Conservation (phyloP, 2,113 vertebrate species). For the Rhabdornis inornatus region DNA sequence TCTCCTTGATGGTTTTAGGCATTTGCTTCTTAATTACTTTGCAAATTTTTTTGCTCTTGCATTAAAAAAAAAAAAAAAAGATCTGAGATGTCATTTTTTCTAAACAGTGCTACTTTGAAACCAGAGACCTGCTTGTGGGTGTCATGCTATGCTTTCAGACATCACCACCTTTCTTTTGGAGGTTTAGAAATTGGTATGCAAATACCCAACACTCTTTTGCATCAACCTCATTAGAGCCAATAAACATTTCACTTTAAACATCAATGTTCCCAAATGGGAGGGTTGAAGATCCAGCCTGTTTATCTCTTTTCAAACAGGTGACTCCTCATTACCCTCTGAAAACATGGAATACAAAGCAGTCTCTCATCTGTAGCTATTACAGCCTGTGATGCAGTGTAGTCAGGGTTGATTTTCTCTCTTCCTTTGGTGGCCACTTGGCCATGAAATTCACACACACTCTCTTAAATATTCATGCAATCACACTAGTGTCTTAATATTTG, state of each 20-base stretch:
- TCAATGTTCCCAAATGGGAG: background rate
- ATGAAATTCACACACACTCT: background rate
- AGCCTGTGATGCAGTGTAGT: background rate
- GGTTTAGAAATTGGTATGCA: background rate
- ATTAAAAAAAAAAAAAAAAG: background rate
- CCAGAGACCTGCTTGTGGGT: background rate
- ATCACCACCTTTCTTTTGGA: background rate
- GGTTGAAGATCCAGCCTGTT: background rate
- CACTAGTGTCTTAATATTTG: background rate
- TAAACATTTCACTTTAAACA: slow-evolving; percentile 8
- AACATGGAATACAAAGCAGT: slow-evolving; percentile 20
- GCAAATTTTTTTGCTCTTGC: background rate
- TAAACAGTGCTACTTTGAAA: background rate
- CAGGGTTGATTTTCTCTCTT: slow-evolving; percentile 1
- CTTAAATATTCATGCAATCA: background rate
- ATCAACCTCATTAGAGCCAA: background rate
- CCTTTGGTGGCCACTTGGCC: background rate
- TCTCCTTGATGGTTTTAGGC: background rate
- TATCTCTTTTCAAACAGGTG: background rate
- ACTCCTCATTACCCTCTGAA: background rate
- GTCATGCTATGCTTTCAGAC: background rate
- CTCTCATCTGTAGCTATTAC: slow-evolving; percentile 16
- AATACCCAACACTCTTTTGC: background rate
- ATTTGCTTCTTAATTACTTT: background rate
- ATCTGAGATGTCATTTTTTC: background rate